Conservation (phyloP, 2,797 vertebrate species). For the Tragopan temminckii region DNA sequence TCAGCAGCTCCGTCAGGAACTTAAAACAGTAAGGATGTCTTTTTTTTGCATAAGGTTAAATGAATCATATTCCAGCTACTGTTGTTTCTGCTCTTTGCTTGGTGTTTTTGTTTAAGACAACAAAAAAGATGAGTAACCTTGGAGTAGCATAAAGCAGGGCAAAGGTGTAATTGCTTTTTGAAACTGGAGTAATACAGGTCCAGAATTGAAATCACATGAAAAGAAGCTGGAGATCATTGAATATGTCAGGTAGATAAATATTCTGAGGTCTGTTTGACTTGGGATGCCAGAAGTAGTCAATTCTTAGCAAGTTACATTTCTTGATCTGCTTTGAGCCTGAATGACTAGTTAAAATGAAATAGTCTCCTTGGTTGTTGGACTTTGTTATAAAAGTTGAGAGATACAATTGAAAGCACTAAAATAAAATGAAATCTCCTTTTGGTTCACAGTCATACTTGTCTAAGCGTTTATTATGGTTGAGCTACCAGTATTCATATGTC, state of each 20-base stretch:
- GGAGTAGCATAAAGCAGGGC: neutral
- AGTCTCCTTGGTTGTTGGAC: neutral
- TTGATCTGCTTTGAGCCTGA: neutral
- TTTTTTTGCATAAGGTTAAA: neutral
- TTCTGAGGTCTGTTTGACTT: neutral
- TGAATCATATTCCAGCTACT: neutral
- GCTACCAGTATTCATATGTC: neutral
- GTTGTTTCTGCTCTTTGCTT: neutral
- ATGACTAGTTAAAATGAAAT: neutral
- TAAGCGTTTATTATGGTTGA: neutral
- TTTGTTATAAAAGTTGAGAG: neutral
- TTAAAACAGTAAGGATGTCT: constrained; percentile 90
- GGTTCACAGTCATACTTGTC: neutral
- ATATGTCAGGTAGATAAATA: neutral
- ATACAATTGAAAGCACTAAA: neutral
- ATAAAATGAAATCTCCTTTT: neutral
- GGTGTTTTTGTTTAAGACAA: neutral
- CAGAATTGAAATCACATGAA: neutral
- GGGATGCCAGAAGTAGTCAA: neutral
- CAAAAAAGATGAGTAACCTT: neutral
- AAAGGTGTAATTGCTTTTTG: neutral
- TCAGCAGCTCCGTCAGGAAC: constrained; percentile 96
- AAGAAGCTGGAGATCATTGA: neutral
- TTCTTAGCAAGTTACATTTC: neutral
- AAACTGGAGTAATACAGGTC: neutral